Evolutionary conservation across 2,888 invertebrate species (phyloP), one percentile per base, ranked within the genome.

Genomic region (Azorinus chamasolen): DNA sequence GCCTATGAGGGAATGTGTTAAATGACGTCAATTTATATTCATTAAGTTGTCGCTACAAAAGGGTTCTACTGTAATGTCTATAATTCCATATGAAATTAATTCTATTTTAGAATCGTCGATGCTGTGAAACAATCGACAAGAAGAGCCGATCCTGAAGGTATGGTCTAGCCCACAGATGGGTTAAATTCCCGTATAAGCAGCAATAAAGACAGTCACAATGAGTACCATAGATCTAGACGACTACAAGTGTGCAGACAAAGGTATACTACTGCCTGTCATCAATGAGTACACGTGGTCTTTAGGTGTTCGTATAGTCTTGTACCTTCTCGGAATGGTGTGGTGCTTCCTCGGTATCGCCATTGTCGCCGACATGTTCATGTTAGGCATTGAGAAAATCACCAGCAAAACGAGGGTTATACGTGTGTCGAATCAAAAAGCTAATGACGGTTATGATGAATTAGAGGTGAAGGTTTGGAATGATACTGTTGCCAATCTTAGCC

Each of bases 311-410:
- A 94, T 93, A 6, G 77, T 91, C 37, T 84, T 94, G n/a, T 95
- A 95, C 89, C 86, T 94, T 3, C 45, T 93, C 6, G 94, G 93
- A 1, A 92, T 95, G 53, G 80, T 95, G 16, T 95, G 95, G 92
- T 94, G 94, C 83, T 95, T 95, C 88, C 88, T 95, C 66, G 95
- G 95, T 0, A 93, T 95, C n/a, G 94, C 95, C 62, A 95, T 95
- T 76, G 94, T 95, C n/a, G 94, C 95, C 6, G 95, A 95, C 85
- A 92, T 94, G 70, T 95, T 95, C 88, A 95, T 95, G 95, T 94
- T 94, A 75, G 92, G 94, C 58, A 95, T 95, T 66, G 95, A 95
- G 87, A 94, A 94, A 86, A 95, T 95, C 85, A 95, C 95, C 12
- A 94, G 94, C 83, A 94, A 94, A 88, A 94, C 94, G 1, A 88